phyloP scores from a whole-genome alignment of 2,888 invertebrate species.

The Scotopteryx bipunctaria region DNA sequence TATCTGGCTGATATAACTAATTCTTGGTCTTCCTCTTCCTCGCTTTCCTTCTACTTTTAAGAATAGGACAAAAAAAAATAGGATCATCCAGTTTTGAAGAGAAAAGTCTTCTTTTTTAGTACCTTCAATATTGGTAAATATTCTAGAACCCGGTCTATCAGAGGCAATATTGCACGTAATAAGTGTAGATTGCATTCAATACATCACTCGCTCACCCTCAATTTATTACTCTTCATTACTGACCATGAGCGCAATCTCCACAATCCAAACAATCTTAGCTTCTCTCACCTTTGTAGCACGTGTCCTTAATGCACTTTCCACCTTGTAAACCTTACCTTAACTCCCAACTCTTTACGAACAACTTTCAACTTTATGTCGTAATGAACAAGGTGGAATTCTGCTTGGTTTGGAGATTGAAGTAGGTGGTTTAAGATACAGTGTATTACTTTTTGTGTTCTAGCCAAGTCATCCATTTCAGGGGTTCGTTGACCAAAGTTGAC shows the following conservation, averaged over 20 bases:
- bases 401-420: neutral
- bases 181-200: slow-evolving; percentile 29
- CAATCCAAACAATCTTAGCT: slow-evolving; percentile 58
- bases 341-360: neutral
- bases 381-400: neutral
- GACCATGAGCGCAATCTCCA: slow-evolving; percentile 47
- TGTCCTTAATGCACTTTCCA: slow-evolving; percentile 56
- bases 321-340: slow-evolving; percentile 22
- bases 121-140: no score
- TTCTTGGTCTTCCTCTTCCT: no score
- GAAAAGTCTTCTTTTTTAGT: no score
- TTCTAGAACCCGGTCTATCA: no score
- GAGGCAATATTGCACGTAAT: no score
- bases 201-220: slow-evolving; percentile 39
- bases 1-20: no score
- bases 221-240: slow-evolving; percentile 63
- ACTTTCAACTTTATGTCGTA: neutral
- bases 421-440: slow-evolving; percentile 5
- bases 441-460: slow-evolving; percentile 53
- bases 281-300: slow-evolving; percentile 69
- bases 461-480: slow-evolving; percentile 56
- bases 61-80: no score
- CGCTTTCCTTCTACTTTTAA: no score
- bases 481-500: slow-evolving; percentile 53
- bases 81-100: no score